These are phyloP conservation scores for Ichneumoninae sp. DNA, from an alignment of 2,888 invertebrate species.

Conservation along the genomic window DNA sequence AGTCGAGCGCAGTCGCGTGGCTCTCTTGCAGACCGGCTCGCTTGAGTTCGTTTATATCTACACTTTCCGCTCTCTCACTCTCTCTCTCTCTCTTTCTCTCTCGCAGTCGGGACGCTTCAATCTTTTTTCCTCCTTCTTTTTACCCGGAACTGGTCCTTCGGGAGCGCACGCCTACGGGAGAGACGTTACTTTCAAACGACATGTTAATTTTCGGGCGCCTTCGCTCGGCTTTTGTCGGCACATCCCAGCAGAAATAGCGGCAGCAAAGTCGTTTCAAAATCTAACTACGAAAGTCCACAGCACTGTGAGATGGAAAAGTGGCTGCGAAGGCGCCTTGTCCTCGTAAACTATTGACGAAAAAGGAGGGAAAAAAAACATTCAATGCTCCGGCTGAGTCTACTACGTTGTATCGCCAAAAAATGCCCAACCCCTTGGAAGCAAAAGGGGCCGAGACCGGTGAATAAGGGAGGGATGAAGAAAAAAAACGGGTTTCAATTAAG, in stretches of 20 bases:
- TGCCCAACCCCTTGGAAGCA: conserved; percentile 44
- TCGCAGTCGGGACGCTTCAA: conserved; percentile 15
- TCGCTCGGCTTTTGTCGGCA: conserved; percentile 59
- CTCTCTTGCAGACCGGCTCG: conserved; percentile 44
- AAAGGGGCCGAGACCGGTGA: conserved; percentile 47
- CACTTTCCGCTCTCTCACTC: conserved; percentile 24
- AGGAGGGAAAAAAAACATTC: conserved; percentile 29
- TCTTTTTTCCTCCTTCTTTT: conserved; percentile 44
- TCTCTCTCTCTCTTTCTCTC: conserved; percentile 39
- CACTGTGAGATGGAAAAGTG: conserved; percentile 23
- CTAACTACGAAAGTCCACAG: conserved; percentile 31
- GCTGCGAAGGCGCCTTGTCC: conserved; percentile 36
- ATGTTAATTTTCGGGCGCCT: conserved; percentile 65
- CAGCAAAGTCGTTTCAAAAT: conserved; percentile 9
- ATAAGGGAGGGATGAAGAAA: conserved; percentile 16
- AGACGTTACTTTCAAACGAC: conserved; percentile 57
- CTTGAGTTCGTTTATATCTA: conserved; percentile 1
- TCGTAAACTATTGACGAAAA: conserved; percentile 28
- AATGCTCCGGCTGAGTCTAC: conserved; percentile 30
- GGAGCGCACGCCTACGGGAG: conserved; percentile 62
- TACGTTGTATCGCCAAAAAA: conserved; percentile 31
- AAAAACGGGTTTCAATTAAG: conserved; percentile 64
- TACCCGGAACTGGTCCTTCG: conserved; percentile 67
- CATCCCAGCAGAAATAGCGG: conserved; percentile 17
- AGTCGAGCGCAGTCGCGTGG: conserved; percentile 73